A percentile compares a stretch with the other conserved stretches of the same genome.
Conservation (phyloP, 1,140 invertebrate species). For the Theocolax elegans region DNA sequence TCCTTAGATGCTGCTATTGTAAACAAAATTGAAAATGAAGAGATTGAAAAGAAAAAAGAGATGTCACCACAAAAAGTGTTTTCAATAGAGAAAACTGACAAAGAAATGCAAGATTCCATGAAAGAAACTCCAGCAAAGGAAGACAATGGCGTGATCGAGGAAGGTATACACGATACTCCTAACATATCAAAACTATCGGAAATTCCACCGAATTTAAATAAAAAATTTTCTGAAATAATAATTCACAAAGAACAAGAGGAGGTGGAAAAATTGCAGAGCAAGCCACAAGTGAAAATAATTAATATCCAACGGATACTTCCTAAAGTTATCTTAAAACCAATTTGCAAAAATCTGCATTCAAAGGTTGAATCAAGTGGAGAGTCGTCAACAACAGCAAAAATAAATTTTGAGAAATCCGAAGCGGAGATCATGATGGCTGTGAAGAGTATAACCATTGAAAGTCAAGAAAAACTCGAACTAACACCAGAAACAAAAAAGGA, state of each 20-base stretch:
- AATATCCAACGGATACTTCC: neutral
- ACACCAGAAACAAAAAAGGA: neutral
- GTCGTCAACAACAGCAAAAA: no score
- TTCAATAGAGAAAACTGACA: slow-evolving; percentile 5
- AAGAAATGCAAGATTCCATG: neutral
- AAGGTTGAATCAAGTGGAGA: no score
- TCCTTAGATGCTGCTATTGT: no score
- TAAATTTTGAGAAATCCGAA: slow-evolving; percentile 11
- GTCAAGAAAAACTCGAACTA: neutral
- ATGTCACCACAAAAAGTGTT: slow-evolving; percentile 18
- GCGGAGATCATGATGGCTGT: slow-evolving; percentile 11
- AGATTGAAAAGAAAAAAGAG: neutral
- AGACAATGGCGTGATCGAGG: neutral
- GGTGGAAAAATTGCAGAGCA: neutral
- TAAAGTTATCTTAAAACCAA: neutral
- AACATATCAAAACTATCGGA: slow-evolving; percentile 15
- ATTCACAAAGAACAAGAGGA: slow-evolving; percentile 15
- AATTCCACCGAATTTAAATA: slow-evolving; percentile 16
- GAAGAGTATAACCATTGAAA: neutral
- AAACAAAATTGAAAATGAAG: neutral
- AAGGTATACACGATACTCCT: slow-evolving; percentile 20
- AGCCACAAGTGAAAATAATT: neutral
- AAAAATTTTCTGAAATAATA: slow-evolving; percentile 23
- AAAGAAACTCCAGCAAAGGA: slow-evolving; percentile 27
- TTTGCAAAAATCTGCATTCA: no score